Percentiles rank a stretch among this genome's conserved stretches.
Evolutionary conservation across 2,113 vertebrate genomes (phyloP).

Genomic region (Cnemophilus loriae): DNA sequence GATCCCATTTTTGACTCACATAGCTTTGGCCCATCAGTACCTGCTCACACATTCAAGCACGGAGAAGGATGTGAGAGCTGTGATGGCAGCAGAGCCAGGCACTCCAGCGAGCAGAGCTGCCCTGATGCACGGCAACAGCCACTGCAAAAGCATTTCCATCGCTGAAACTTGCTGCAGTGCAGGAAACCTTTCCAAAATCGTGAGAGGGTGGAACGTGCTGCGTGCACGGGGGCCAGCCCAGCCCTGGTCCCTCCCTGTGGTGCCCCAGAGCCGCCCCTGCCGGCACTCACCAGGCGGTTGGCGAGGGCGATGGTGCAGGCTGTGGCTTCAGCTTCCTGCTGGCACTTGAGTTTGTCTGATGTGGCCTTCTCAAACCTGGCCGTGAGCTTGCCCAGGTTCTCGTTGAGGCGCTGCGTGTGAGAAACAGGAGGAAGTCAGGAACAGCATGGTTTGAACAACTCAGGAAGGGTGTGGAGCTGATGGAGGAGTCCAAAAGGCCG

Average conservation of each 20-base stretch:
- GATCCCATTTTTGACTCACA: not conserved
- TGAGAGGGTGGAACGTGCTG: not conserved
- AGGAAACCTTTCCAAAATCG: not conserved
- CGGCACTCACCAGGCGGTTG: slow-evolving; percentile 89
- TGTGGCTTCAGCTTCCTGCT: slow-evolving; percentile 88
- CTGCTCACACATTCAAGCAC: not conserved
- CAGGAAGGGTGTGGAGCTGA: not conserved
- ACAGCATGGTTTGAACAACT: not conserved
- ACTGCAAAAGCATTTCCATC: not conserved
- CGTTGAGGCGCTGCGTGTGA: slow-evolving; percentile 80
- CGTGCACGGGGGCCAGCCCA: not conserved
- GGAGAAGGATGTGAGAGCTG: not conserved
- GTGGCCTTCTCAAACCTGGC: slow-evolving; percentile 92
- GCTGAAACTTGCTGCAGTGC: not conserved
- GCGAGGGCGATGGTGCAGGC: slow-evolving; percentile 86
- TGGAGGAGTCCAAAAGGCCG: not conserved
- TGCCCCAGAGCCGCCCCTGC: not conserved
- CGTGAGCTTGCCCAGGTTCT: slow-evolving; percentile 89
- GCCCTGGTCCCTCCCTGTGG: not conserved
- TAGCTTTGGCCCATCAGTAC: not conserved
- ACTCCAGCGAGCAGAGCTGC: not conserved
- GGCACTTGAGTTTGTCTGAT: slow-evolving; percentile 88
- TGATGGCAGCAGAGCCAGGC: not conserved
- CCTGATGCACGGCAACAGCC: not conserved
- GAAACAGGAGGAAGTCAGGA: not conserved